phyloP scores from a whole-genome alignment of 2,888 invertebrate species.

The Amiota mariae region DNA sequence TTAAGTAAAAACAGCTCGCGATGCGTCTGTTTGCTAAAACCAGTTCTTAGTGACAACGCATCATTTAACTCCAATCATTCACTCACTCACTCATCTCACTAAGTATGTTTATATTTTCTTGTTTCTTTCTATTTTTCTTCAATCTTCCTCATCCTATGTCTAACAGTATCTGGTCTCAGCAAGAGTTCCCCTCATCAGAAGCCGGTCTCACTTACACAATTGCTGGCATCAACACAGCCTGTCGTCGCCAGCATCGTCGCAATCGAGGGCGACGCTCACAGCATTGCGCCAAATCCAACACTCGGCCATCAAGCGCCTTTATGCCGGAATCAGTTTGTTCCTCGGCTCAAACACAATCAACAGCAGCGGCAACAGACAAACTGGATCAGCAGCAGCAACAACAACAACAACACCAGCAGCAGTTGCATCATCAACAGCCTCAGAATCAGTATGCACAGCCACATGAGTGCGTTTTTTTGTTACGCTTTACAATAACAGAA shows the following conservation, averaged over 20 bases:
- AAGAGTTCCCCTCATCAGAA: slow-evolving; percentile 70
- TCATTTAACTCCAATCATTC: slow-evolving; percentile 24
- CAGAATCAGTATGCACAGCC: slow-evolving; percentile 53
- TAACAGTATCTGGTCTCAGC: slow-evolving; percentile 69
- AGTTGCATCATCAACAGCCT: slow-evolving; percentile 58
- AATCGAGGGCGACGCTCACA: slow-evolving; percentile 59
- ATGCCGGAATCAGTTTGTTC: slow-evolving; percentile 68
- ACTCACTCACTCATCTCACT: background rate
- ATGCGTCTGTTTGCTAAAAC: slow-evolving; percentile 39
- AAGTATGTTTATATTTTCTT: slow-evolving; percentile 1
- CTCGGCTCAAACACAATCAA: slow-evolving; percentile 69
- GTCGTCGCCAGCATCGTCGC: slow-evolving; percentile 55
- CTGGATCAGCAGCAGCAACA: slow-evolving; percentile 63
- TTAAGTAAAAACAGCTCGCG: slow-evolving; percentile 26
- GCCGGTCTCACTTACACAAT: slow-evolving; percentile 72
- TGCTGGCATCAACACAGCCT: slow-evolving; percentile 63
- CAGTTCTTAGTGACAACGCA: slow-evolving; percentile 39
- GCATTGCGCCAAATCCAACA: slow-evolving; percentile 54
- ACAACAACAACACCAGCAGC: slow-evolving; percentile 60
- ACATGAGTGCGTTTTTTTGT: slow-evolving; percentile 56
- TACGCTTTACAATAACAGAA: background rate
- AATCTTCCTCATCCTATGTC: slow-evolving; percentile 1
- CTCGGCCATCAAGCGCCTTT: slow-evolving; percentile 57
- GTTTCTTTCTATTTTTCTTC: slow-evolving; percentile 20
- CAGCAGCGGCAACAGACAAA: slow-evolving; percentile 66